phyloP scores from a whole-genome alignment of 2,797 vertebrate genomes.

The Prunella strophiata region DNA sequence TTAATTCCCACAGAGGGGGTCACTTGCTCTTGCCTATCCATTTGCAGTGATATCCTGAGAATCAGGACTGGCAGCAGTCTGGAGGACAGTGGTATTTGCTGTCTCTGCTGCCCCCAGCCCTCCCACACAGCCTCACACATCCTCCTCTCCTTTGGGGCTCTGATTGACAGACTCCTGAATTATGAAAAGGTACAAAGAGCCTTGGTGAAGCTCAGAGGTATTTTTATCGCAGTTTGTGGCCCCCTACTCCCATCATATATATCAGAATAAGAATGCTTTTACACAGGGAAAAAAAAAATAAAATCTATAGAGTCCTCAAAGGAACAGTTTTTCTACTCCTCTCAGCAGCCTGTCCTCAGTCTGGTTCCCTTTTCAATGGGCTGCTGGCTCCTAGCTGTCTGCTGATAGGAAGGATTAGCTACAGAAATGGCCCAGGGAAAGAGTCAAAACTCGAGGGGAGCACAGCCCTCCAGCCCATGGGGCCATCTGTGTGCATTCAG shows the following conservation, averaged over 20 bases:
- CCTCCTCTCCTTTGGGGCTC: background rate
- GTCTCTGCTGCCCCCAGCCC: background rate
- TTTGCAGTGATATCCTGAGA: background rate
- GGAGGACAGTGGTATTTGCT: background rate
- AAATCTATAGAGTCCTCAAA: constrained; percentile 66
- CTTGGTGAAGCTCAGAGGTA: constrained; percentile 20
- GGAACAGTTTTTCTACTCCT: constrained; percentile 53
- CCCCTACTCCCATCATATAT: background rate
- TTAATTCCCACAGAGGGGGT: background rate
- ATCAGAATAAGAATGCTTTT: constrained; percentile 55
- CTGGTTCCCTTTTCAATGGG: constrained; percentile 11
- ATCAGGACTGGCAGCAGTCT: background rate
- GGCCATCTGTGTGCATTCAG: background rate
- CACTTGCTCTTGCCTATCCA: background rate
- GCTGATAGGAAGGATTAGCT: constrained; percentile 69
- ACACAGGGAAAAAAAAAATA: background rate
- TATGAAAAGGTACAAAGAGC: constrained; percentile 62
- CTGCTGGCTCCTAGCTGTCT: constrained; percentile 72
- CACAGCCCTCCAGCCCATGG: background rate
- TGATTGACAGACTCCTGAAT: constrained; percentile 62
- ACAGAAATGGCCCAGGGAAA: background rate
- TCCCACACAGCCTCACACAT: background rate
- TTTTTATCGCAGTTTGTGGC: background rate
- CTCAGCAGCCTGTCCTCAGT: constrained; percentile 60
- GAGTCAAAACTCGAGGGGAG: background rate